Conservation (phyloP, 2,888 invertebrate species). For the Leptopterna dolabrata region DNA sequence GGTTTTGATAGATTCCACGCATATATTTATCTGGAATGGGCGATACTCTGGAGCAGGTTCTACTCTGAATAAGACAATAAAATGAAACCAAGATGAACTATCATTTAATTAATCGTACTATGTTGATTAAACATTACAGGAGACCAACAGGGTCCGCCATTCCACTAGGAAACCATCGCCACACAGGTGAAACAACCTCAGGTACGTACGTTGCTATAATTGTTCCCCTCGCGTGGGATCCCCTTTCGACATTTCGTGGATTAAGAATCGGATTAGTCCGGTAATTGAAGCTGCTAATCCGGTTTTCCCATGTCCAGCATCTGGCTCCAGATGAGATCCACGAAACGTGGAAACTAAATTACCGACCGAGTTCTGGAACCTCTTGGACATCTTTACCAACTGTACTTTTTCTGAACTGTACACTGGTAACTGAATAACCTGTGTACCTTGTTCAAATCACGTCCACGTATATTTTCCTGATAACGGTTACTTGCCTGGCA, state of each 20-base stretch:
- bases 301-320: not conserved
- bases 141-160: no score
- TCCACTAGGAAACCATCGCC: not conserved
- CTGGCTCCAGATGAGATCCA: not conserved
- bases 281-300: slow-evolving; percentile 22
- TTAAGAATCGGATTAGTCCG: slow-evolving; percentile 17
- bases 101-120: no score
- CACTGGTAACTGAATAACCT: no score
- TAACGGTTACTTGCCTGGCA: no score
- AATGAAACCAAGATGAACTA: no score
- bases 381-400: not conserved
- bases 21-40: no score
- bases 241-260: slow-evolving; percentile 21
- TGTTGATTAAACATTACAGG: not conserved
- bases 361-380: not conserved
- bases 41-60: no score
- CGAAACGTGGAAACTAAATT: not conserved
- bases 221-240: not conserved
- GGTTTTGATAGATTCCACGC: no score
- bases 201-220: not conserved
- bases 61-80: no score
- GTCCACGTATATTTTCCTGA: no score
- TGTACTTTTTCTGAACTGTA: no score
- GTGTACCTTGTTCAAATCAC: no score
- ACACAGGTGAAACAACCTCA: slow-evolving; percentile 17